phyloP scores from a whole-genome alignment of 2,113 vertebrate genomes.

The Jacana jacana region DNA sequence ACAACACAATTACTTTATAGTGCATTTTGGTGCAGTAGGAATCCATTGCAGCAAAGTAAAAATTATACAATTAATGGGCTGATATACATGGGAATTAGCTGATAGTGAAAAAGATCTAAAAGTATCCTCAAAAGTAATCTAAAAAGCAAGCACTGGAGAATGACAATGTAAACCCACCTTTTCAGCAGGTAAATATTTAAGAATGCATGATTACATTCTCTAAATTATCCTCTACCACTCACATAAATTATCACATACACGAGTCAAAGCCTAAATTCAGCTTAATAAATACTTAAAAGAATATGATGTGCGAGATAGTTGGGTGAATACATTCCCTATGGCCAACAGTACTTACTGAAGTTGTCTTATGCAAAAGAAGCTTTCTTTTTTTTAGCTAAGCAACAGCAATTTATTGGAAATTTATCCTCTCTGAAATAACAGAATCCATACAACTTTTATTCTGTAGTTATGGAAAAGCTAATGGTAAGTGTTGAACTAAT shows the following conservation, averaged over 20 bases:
- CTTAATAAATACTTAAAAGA: not conserved
- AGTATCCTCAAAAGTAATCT: not conserved
- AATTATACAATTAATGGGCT: not conserved
- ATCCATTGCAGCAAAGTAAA: not conserved
- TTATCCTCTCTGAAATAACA: not conserved
- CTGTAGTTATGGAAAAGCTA: not conserved
- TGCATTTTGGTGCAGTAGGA: not conserved
- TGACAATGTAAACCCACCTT: not conserved
- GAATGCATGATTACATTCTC: not conserved
- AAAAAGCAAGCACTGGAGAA: not conserved
- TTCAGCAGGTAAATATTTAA: not conserved
- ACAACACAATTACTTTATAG: not conserved
- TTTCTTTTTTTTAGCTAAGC: not conserved
- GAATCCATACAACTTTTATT: not conserved
- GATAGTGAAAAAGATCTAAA: not conserved
- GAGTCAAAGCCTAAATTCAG: not conserved
- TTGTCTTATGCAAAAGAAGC: not conserved
- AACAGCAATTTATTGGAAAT: not conserved
- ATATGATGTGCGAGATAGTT: not conserved
- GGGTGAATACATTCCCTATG: not conserved
- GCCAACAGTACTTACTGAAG: not conserved
- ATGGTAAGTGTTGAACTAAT: not conserved
- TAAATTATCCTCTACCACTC: not conserved
- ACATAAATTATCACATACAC: not conserved
- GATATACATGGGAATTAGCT: not conserved